Percentiles rank a stretch among this genome's conserved stretches.
Conservation (phyloP, 64 coral and sea anemone genomes). For the Acropora tenuis region DNA sequence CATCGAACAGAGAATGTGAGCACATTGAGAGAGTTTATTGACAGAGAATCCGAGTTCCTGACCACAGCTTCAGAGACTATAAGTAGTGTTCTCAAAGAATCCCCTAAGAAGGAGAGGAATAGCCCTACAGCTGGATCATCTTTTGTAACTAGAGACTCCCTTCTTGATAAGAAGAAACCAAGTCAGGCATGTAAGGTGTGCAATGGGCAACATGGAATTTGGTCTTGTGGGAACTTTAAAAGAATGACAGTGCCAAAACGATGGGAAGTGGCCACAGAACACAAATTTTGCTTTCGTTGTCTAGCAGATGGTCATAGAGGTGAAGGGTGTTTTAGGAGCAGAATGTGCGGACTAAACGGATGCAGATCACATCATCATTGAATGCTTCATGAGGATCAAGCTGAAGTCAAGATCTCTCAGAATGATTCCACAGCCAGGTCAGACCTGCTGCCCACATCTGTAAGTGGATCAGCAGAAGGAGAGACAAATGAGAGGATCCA, state of each 20-base stretch:
- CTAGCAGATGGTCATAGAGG: no score
- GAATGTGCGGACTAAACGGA: no score
- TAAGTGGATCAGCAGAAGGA: slow-evolving; percentile 21
- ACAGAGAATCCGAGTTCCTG: slow-evolving; percentile 54
- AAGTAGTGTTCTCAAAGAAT: background rate
- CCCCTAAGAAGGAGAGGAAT: background rate
- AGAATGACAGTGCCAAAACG: no score
- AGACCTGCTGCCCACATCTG: background rate
- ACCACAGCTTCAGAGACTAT: slow-evolving; percentile 58
- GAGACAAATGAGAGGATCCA: slow-evolving; percentile 44
- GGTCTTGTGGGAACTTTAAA: background rate
- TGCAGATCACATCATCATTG: background rate
- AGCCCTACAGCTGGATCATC: background rate
- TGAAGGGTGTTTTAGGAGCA: no score
- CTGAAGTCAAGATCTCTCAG: background rate
- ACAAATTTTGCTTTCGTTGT: no score
- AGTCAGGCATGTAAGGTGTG: slow-evolving; percentile 39
- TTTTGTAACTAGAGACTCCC: no score
- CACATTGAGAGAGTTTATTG: no score
- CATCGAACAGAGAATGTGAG: no score
- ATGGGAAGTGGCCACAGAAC: no score
- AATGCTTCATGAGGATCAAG: slow-evolving; percentile 20
- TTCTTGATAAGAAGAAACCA: background rate
- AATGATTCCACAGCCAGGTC: background rate
- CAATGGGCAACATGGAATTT: slow-evolving; percentile 7